phyloP scores from a whole-genome alignment of 2,888 invertebrate species.

The Limnephilus lunatus region DNA sequence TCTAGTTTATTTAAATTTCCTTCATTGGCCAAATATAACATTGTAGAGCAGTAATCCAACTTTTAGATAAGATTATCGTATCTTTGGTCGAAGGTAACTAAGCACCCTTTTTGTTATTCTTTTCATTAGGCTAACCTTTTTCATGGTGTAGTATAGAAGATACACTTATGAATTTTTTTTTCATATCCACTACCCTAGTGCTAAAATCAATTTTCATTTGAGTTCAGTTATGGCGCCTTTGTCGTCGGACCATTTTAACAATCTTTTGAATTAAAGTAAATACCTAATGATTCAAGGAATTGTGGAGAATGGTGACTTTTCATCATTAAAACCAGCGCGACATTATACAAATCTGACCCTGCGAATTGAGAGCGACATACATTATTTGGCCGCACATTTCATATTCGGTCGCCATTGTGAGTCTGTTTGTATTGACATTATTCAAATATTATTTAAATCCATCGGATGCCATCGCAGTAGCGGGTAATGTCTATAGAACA shows the following conservation, averaged over 20 bases:
- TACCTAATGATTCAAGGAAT: neutral
- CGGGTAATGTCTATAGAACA: neutral
- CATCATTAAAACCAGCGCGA: neutral
- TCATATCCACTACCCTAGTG: neutral
- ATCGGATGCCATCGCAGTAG: constrained; percentile 43
- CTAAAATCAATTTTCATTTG: neutral
- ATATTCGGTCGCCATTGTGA: constrained; percentile 51
- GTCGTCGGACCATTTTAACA: neutral
- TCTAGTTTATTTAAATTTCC: no score
- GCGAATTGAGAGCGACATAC: constrained; percentile 41
- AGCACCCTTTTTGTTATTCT: no score
- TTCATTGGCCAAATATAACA: no score
- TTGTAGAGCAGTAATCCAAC: no score
- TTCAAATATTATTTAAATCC: constrained; percentile 57
- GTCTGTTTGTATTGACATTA: constrained; percentile 52
- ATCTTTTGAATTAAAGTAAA: neutral
- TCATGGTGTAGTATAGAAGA: neutral
- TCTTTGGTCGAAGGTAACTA: no score
- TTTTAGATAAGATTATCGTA: no score
- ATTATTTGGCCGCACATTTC: constrained; percentile 48
- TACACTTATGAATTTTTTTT: neutral
- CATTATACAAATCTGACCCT: constrained; percentile 43
- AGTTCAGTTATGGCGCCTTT: neutral
- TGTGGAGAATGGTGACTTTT: neutral
- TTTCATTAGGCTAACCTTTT: neutral